These are phyloP conservation scores for Drosophila picticornis DNA, from an alignment of 2,888 invertebrate species.

Conservation along the genomic window DNA sequence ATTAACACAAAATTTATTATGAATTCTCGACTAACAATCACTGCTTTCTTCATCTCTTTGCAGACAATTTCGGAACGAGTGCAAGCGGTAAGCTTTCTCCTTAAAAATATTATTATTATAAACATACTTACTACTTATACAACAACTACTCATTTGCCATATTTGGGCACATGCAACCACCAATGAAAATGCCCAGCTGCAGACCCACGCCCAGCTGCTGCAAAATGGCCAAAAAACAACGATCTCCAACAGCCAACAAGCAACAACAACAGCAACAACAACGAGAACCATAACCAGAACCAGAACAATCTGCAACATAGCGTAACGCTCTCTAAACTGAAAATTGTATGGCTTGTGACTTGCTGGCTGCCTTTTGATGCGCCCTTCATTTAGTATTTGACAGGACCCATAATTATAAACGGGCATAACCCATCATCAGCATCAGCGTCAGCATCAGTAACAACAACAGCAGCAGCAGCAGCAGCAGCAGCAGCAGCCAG, in stretches of 20 bases:
- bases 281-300: conserved; percentile 5
- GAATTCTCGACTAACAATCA: conserved; percentile 34
- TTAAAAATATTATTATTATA: conserved; percentile 1
- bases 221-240: conserved; percentile 55
- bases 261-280: conserved; percentile 1
- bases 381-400: conserved; percentile 83
- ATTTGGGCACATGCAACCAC: conserved; percentile 3
- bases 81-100: conserved; percentile 81
- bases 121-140: background rate
- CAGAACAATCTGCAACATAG: conserved; percentile 34
- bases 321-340: conserved; percentile 55
- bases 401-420: conserved; percentile 85
- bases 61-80: conserved; percentile 84
- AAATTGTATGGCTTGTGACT: conserved; percentile 67
- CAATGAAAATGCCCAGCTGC: conserved; percentile 42
- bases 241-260: conserved; percentile 14
- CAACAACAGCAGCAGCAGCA: conserved; percentile 2
- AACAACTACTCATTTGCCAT: background rate
- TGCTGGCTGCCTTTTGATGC: conserved; percentile 67
- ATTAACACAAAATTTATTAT: conserved; percentile 18
- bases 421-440: conserved; percentile 84
- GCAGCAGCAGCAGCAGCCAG: background rate
- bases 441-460: conserved; percentile 30
- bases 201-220: conserved; percentile 44
- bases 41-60: conserved; percentile 47